Evolutionary conservation across 1,140 invertebrate genomes (phyloP).

Genomic region (Leptinotarsa texana): DNA sequence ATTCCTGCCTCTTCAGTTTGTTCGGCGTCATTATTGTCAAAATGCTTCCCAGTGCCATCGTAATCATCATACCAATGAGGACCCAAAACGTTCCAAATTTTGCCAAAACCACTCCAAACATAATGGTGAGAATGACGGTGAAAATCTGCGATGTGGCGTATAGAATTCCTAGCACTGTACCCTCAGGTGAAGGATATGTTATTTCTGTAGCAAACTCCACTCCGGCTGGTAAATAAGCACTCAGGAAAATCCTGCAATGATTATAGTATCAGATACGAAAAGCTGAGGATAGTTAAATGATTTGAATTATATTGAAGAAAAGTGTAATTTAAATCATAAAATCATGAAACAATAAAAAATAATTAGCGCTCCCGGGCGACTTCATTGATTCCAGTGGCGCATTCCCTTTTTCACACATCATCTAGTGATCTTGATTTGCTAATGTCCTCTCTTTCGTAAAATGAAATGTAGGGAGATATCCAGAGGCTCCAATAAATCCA

Average conservation of each 20-base stretch:
- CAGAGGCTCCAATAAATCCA: too few relatives aligned
- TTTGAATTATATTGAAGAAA: too few relatives aligned
- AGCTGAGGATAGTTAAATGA: too few relatives aligned
- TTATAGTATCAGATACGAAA: too few relatives aligned
- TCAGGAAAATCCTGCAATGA: slow-evolving; percentile 39
- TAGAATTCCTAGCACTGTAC: slow-evolving; percentile 43
- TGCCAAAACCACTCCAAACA: not conserved
- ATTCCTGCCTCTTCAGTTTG: slow-evolving; percentile 18
- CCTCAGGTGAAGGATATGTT: slow-evolving; percentile 43
- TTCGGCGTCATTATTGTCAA: slow-evolving; percentile 14
- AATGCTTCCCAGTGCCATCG: slow-evolving; percentile 12
- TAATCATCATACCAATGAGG: slow-evolving; percentile 2
- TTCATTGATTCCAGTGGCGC: too few relatives aligned
- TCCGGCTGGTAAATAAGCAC: slow-evolving; percentile 42
- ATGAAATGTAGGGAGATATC: too few relatives aligned
- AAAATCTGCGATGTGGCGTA: slow-evolving; percentile 41
- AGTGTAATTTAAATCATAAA: too few relatives aligned
- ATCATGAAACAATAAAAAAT: too few relatives aligned
- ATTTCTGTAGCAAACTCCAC: slow-evolving; percentile 47
- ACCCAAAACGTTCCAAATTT: slow-evolving; percentile 15
- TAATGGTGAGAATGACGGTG: slow-evolving; percentile 26
- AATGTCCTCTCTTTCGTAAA: too few relatives aligned
- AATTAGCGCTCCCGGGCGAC: too few relatives aligned
- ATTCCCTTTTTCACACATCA: too few relatives aligned
- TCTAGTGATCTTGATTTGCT: too few relatives aligned